Base-by-base conservation (phyloP, 2,888 invertebrate genomes). In the Eubasilissa splendida region DNA sequence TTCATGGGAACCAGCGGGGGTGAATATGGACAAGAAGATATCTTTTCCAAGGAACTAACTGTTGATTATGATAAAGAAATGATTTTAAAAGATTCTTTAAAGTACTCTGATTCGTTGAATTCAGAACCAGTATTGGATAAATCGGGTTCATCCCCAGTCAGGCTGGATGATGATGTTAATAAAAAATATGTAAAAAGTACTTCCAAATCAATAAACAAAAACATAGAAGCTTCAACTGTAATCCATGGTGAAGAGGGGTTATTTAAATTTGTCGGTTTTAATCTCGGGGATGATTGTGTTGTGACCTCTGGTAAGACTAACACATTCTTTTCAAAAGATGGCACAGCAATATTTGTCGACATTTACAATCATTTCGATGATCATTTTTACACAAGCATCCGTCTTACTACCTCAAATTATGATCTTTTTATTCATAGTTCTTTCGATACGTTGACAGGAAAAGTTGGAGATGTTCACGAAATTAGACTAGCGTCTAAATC, bases 281-380 rank as follows among this genome's bases (percentile, higher is more conserved):
- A 89, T 85, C 87, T 90, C 83, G 87, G 89, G 42, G 87, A 90
- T 50, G 86, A 90, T 85, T 87, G 90, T 85, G 87, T 90, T 2
- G 89, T 90, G 86, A 87, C 88, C 22, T 88, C 90, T 84, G 90
- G 90, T 11, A 89, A 88, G 86, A 88, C 89, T 85, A 85, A 86
- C 1, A 85, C 85, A 77, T 90, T 85, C 86, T 89, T 88, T 85
- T 89, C 90, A 58, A 87, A 86, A 85, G 90, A 90, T 83, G 90
- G 90, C 2, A 88, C 89, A 3, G 60, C 52, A n/a, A 60, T 80
- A 31, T 58, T 50, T 14, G 11, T 80, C 9, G 59, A 50, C 31
- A 76, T 59, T 22, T 71, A 76, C 33, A 68, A 70, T 12, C 76
- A 80, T 60, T 76, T 76, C 53, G 60, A 53, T 12, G 14, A 59